Percentiles rank a stretch among this genome's conserved stretches.
Conservation (phyloP, 2,113 vertebrate genomes). For the Bolborhynchus lineola region DNA sequence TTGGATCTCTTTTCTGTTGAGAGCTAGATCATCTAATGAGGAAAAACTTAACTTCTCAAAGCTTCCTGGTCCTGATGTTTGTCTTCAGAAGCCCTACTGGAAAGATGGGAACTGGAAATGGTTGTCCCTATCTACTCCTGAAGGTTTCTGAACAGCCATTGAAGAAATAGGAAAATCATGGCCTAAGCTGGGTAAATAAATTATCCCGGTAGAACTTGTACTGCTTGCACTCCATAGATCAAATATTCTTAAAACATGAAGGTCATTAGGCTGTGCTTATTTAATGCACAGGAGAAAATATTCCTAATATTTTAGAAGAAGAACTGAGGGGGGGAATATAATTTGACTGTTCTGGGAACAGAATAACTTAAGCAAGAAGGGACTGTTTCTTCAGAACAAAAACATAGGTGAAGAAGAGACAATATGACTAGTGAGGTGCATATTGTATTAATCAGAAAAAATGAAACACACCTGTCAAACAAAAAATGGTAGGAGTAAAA, state of each 20-base stretch:
- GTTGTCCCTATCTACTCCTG: neutral
- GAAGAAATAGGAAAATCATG: neutral
- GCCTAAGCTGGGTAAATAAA: neutral
- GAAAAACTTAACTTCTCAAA: neutral
- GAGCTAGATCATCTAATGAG: neutral
- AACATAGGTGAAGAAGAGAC: neutral
- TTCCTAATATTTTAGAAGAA: neutral
- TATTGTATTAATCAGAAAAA: neutral
- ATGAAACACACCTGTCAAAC: neutral
- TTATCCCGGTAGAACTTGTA: neutral
- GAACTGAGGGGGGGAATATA: neutral
- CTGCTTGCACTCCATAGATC: neutral
- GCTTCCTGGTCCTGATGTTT: neutral
- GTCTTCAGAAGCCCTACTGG: neutral
- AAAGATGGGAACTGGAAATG: neutral
- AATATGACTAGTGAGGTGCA: neutral
- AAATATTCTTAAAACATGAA: neutral
- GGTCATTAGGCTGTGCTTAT: neutral
- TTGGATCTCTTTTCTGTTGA: neutral
- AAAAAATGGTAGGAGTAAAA: neutral
- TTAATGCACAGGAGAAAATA: neutral
- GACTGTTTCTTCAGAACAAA: neutral
- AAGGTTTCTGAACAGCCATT: neutral
- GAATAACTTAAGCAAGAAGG: neutral
- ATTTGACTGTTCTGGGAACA: neutral